These are phyloP conservation scores for Lepus oiostolus DNA, from an alignment of 2,797 vertebrate genomes.

Conservation along the genomic window DNA sequence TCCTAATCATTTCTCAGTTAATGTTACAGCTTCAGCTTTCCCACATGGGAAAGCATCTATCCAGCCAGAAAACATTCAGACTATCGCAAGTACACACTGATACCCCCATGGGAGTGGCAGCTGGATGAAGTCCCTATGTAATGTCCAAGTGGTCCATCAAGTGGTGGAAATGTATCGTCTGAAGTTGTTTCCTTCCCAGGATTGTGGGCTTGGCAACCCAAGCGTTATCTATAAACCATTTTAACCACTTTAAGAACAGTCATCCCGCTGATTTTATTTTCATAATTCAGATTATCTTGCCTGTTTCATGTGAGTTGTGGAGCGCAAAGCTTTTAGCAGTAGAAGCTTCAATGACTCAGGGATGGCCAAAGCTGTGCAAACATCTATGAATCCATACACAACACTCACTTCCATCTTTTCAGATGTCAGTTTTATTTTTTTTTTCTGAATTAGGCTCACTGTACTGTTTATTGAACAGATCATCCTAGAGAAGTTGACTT, in stretches of 20 bases:
- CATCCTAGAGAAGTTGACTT: not conserved
- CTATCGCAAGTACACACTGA: not conserved
- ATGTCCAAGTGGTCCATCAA: not conserved
- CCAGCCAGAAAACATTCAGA: not conserved
- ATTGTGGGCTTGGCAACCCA: not conserved
- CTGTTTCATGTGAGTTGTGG: too few species aligned
- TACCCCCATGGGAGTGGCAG: not conserved
- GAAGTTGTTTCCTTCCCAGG: not conserved
- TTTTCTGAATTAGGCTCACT: not conserved
- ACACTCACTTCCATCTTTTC: not conserved
- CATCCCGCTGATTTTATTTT: not conserved
- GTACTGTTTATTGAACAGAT: not conserved
- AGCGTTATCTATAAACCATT: not conserved
- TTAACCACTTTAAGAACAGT: not conserved
- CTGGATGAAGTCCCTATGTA: not conserved
- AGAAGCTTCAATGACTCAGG: not conserved
- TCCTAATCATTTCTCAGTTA: not conserved
- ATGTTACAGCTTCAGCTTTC: not conserved
- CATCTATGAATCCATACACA: not conserved
- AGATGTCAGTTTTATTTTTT: not conserved
- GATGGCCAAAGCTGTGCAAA: not conserved
- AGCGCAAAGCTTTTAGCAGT: too few species aligned
- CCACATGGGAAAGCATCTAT: not conserved
- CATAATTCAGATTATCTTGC: too few species aligned
- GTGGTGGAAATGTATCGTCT: not conserved